Conservation (phyloP, 2,797 vertebrate species). For the Siniperca scherzeri region DNA sequence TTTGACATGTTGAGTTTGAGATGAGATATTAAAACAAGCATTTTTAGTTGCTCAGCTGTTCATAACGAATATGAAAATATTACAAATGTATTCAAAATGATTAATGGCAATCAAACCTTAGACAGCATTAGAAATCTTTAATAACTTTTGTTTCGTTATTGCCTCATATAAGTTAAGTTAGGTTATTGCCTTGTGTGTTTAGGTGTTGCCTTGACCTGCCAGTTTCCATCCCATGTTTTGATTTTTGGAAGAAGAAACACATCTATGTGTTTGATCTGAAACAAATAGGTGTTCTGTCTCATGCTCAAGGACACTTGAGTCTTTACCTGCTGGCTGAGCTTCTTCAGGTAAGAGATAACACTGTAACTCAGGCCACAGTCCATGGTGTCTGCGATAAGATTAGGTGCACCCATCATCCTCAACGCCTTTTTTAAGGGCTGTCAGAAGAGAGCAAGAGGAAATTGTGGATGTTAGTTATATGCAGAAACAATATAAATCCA, state of each 20-base stretch:
- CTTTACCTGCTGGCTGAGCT: constrained; percentile 99
- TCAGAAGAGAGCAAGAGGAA: constrained; percentile 31
- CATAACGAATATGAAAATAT: neutral
- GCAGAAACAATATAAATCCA: constrained; percentile 20
- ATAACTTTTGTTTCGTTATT: neutral
- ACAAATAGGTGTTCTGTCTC: neutral
- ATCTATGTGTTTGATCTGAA: neutral
- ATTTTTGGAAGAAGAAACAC: neutral
- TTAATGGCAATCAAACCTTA: too few species aligned
- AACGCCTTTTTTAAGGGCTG: constrained; percentile 99
- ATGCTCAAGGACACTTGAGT: neutral
- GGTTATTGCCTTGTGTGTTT: neutral
- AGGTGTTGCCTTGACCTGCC: neutral
- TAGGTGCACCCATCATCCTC: constrained; percentile 99
- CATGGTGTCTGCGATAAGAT: constrained; percentile 97
- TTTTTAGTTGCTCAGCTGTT: neutral
- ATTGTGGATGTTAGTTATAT: constrained; percentile 12
- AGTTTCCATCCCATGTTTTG: neutral
- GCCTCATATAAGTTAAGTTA: neutral
- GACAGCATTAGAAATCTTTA: too few species aligned
- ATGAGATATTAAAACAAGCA: neutral
- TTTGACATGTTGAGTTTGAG: neutral
- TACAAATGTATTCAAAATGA: neutral
- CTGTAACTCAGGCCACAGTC: constrained; percentile 99
- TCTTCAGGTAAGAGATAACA: constrained; percentile 99